Evolutionary conservation across 2,797 vertebrate species (phyloP), one percentile per base, ranked within the genome.

Genomic region (Iguana delicatissima): DNA sequence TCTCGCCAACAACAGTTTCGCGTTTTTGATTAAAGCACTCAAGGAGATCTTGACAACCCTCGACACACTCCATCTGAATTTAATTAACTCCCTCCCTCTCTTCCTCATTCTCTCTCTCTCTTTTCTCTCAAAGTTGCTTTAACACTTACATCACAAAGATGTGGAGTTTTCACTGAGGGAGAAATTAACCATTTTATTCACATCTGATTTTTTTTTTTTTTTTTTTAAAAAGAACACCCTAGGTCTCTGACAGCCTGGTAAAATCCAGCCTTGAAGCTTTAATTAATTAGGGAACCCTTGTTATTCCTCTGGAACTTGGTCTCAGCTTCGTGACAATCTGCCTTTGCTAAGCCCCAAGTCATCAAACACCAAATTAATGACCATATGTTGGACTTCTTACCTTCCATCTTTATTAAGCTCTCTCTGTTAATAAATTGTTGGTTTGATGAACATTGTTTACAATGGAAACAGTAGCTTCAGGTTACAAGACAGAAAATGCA

Each of bases 11-110:
- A 91, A n/a, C 76, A 42, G 62, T 16, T 94, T 93, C 93, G 82
- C 32, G 18, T 90, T 95, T 93, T 93, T 95, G 81, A 95, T 96
- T 96, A 95, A 95, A 93, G 64, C 80, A 84, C 85, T 93, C 89
- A 72, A 32, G 87, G 91, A 88, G 83, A 92, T 93, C 88, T 91
- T 92, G 87, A 95, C 92, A 93, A 90, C 89, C n/a, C 80, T 88
- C 94, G 90, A 94, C 90, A 95, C 5, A 85, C 24, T 95, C 84
- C 10, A 32, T 90, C 76, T 93, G 86, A 93, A 93, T 95, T 91
- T 95, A 95, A 95, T 95, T 95, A 95, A 91, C 35, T 84, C 94
- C 87, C 89, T 64, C 8, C 80, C 73, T 24, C 7, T 0, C 72
- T 87, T 80, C 91, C 84, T 77, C 76, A 87, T 90, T 87, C 26